Evolutionary conservation across 2,888 invertebrate genomes (phyloP), one percentile per base, ranked within the genome.

Genomic region (Hypomecis punctinalis): DNA sequence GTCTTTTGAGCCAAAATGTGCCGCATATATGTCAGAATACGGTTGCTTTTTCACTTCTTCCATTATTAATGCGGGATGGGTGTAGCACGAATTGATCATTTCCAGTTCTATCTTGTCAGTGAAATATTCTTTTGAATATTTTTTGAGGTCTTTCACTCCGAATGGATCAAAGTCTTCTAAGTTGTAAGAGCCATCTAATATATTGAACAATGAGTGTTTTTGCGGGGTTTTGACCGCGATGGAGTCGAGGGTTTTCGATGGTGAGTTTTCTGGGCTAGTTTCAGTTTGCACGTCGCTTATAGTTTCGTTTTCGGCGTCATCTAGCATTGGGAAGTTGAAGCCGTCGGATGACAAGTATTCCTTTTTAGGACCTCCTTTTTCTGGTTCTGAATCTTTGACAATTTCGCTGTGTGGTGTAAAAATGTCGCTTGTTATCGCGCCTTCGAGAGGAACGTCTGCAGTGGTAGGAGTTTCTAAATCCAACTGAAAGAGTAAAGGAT

Each of bases 391-490:
- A 1, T 87, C 85, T 76, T 85, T 87, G 68, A 77, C 75, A 11
- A 71, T 70, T 68, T 90, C 90, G 64, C 84, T 88, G 65, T 76
- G 76, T 0, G 93, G 88, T 5, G 92, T 86, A 61, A 88, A 86
- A 8, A 84, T 72, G 7, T 89, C 90, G 39, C 85, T 80, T 0
- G 89, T 85, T 36, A 86, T 73, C 0, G 82, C 83, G 5, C 86
- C 86, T 62, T 89, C 89, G 0, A 83, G 70, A 0, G 88, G 94
- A 11, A 92, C 75, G 23, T 93, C 93, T 0, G 91, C 91, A 39
- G 93, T 93, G 4, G 93, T 92, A 8, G 93, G 93, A 2, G 93
- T 93, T 86, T 93, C 93, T 45, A 93, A 72, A 66, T 93, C 93
- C 13, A 93, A 82, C 93, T 93, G 71, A 52, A 88, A 82, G 37